Evolutionary conservation across 1,140 invertebrate genomes (phyloP), one percentile per base, ranked within the genome.

Genomic region (Ptiloglossa arizonensis): DNA sequence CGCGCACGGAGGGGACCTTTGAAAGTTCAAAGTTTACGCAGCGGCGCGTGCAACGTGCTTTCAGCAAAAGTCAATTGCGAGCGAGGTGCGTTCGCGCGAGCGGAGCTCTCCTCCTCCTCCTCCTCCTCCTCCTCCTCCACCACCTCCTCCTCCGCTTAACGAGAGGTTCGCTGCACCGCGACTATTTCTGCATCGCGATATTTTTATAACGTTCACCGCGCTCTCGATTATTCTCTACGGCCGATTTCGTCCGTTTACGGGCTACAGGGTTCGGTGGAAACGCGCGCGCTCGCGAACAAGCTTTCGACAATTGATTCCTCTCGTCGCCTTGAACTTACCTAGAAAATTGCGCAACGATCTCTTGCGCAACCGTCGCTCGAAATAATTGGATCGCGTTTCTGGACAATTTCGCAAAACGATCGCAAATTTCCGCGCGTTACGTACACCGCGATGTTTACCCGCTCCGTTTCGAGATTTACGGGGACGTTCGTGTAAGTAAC

Each of bases 1-100:
- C 0, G 5, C 2, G n/a, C 19, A 15, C 4, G 19, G 41, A 56
- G 50, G 27, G 64, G 19, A 56, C 1, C 50, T 57, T 24, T 35
- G 15, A 27, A 22, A 60, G 66, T 76, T 76, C 73, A 76, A 50
- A 76, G 66, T 59, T 74, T 35, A 44, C 54, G 32, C 52, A 44
- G 32, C 54, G 50, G 35, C 5, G 27, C 38, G 63, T 56, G 72
- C 32, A 1, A 27, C 32, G 24, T 19, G 57, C 8, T 48, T 63
- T 32, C 46, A 64, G 19, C 24, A 22, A 64, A 41, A 66, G 71
- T 74, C 50, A 74, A 74, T 41, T 35, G 60, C 71, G 2, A 60
- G 0, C 9, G 8, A 32, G 57, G 70, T 52, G 32, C 48, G 13
- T 19, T 35, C 17, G 17, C 35, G 32, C 35, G 35, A 32, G 19